These are phyloP conservation scores for Apodemia mormo DNA, from an alignment of 2,888 invertebrate genomes.

Conservation along the genomic window DNA sequence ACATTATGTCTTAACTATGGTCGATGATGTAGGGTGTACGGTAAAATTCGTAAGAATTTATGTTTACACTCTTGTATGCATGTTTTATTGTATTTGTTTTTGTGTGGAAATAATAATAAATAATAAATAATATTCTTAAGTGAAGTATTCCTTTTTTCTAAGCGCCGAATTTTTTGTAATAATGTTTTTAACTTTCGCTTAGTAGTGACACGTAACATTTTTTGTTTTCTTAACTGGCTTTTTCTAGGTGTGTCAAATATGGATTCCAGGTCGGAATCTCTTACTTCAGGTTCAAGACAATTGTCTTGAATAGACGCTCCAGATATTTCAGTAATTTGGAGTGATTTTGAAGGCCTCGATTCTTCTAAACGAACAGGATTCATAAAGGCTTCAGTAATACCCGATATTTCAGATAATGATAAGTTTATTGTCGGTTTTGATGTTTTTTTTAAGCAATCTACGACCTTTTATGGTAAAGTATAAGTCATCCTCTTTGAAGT, in stretches of 20 bases:
- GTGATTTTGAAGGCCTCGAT: slow-evolving; percentile 11
- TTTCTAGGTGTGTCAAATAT: slow-evolving; percentile 19
- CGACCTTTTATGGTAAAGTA: slow-evolving; percentile 30
- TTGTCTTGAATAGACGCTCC: background rate
- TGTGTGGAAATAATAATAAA: too few species aligned
- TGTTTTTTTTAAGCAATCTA: slow-evolving; percentile 24
- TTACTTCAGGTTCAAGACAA: too few species aligned
- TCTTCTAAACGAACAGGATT: too few species aligned
- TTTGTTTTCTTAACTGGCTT: slow-evolving; percentile 14
- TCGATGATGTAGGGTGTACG: too few species aligned
- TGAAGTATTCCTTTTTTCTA: slow-evolving; percentile 18
- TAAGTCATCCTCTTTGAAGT: slow-evolving; percentile 28
- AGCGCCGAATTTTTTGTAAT: slow-evolving; percentile 15
- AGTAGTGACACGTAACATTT: too few species aligned
- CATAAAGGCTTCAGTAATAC: background rate
- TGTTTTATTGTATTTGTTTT: too few species aligned
- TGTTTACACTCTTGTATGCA: too few species aligned
- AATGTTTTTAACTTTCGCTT: too few species aligned
- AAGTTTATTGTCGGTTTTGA: slow-evolving; percentile 20
- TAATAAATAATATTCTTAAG: slow-evolving; percentile 18
- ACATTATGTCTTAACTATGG: too few species aligned
- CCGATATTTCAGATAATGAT: background rate
- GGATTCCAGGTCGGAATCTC: slow-evolving; percentile 22
- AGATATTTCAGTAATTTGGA: background rate
- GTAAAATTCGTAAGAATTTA: too few species aligned